A percentile compares a stretch with the other conserved stretches of the same genome.
These are phyloP conservation scores for Brachionichthys hirsutus DNA, from an alignment of 2,113 vertebrate genomes.

Conservation along the genomic window DNA sequence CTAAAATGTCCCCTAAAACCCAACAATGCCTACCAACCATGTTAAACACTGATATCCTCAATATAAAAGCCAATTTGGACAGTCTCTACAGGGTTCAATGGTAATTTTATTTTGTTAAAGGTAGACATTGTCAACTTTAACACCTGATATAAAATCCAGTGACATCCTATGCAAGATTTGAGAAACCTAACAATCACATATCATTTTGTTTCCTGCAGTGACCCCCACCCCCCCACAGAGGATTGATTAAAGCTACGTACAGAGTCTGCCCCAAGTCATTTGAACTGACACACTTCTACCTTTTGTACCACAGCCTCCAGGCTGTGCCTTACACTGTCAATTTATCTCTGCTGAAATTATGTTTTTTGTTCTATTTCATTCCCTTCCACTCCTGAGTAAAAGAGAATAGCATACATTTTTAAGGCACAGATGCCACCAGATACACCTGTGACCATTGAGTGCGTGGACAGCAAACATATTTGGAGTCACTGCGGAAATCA, in stretches of 20 bases:
- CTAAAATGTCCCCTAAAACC: constrained; percentile 22
- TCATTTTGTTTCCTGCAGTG: constrained; percentile 27
- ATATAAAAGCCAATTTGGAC: constrained; percentile 13
- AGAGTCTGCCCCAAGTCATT: constrained; percentile 35
- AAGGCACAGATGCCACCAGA: constrained; percentile 37
- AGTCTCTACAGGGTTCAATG: constrained; percentile 7
- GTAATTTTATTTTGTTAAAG: constrained; percentile 15
- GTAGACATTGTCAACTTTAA: constrained; percentile 1
- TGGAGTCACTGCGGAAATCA: constrained; percentile 1
- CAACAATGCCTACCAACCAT: constrained; percentile 28
- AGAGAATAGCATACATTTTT: background rate
- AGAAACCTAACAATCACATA: constrained; percentile 19
- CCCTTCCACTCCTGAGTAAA: background rate
- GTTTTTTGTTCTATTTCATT: constrained; percentile 1
- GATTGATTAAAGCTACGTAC: constrained; percentile 41
- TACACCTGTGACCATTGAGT: constrained; percentile 32
- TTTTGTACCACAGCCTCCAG: constrained; percentile 29
- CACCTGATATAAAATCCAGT: no score
- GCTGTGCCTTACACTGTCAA: constrained; percentile 28
- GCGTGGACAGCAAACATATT: constrained; percentile 3
- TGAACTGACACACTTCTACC: constrained; percentile 26
- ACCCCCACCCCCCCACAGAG: constrained; percentile 29
- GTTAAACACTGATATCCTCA: constrained; percentile 12
- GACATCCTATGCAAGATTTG: background rate
- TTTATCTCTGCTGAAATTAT: constrained; percentile 9